Evolutionary conservation across 2,888 invertebrate genomes (phyloP).

Genomic region (Drosophila tanythrix): DNA sequence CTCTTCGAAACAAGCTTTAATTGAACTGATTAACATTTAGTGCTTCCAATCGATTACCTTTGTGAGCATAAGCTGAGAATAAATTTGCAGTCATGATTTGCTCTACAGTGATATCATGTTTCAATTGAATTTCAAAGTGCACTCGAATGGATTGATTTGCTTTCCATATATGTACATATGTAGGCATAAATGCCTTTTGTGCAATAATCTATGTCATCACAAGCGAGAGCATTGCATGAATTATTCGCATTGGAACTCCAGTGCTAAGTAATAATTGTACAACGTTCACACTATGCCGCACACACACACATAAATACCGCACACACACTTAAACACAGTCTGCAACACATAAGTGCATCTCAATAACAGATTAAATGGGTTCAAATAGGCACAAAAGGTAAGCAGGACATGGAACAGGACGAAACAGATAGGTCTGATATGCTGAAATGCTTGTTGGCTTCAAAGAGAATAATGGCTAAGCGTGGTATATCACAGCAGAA

Average conservation of each 20-base stretch:
- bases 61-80: neutral
- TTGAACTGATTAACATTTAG: neutral
- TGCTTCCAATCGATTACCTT: neutral
- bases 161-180: neutral
- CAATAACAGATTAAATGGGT: conserved; percentile 34
- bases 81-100: neutral
- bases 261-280: conserved; percentile 48
- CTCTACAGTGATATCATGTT: neutral
- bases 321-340: neutral
- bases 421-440: neutral
- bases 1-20: neutral
- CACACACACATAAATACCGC: neutral
- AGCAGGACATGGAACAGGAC: neutral
- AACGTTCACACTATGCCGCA: conserved; percentile 35
- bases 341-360: conserved; percentile 13
- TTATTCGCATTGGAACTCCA: conserved; percentile 17
- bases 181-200: neutral
- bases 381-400: conserved; percentile 13
- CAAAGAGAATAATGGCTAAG: conserved; percentile 18
- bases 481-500: neutral
- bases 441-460: conserved; percentile 6
- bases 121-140: neutral
- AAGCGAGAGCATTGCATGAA: conserved; percentile 26
- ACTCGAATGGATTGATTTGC: neutral
- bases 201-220: conserved; percentile 3